Evolutionary conservation across 2,797 vertebrate genomes (phyloP), one percentile per base, ranked within the genome.

Genomic region (Gambusia yucatana): DNA sequence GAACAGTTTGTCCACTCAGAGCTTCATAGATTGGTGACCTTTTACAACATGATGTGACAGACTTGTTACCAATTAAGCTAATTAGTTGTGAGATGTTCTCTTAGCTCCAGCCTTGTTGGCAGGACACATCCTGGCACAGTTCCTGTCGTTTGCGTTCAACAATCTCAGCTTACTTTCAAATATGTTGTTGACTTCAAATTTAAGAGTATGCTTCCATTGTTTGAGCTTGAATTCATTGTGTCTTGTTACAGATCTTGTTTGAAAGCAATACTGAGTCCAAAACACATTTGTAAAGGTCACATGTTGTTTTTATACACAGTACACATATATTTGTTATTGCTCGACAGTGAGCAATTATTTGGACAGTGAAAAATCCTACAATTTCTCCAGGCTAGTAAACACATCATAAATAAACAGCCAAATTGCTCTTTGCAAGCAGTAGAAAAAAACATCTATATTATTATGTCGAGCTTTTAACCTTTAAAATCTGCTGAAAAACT

Each of bases 61-160:
- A 52, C 14, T 14, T 73, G 57, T 73, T 48, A 28, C 59, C 61
- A 44, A 50, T 75, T 67, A 74, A 69, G 28, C 9, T 50, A 43
- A 33, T 50, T 79, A 43, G 41, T n/a, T 65, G 8, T 39, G 61
- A 44, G 20, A 10, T 61, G 8, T 36, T 72, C 77, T 33, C 6
- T 28, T n/a, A 71, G 47, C n/a, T 50, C 4, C 47, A 43, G n/a
- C 4, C 8, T 52, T 43, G 36, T 30, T 57, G 14, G 5, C 8
- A 25, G 25, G 48, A 50, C 44, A 55, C 11, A 55, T 50, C 14
- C 14, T 14, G 3, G 36, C 13, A 28, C 16, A 41, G 41, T 28
- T 28, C 11, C 3, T 17, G 11, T n/a, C 9, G 17, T 22, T 33
- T 30, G 41, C 28, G 59, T 44, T 59, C n/a, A 59, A 11, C 22